A percentile compares a stretch with the other conserved stretches of the same genome.
phyloP scores from a whole-genome alignment of 2,797 vertebrate genomes.

The Alcedo quadribrachys region DNA sequence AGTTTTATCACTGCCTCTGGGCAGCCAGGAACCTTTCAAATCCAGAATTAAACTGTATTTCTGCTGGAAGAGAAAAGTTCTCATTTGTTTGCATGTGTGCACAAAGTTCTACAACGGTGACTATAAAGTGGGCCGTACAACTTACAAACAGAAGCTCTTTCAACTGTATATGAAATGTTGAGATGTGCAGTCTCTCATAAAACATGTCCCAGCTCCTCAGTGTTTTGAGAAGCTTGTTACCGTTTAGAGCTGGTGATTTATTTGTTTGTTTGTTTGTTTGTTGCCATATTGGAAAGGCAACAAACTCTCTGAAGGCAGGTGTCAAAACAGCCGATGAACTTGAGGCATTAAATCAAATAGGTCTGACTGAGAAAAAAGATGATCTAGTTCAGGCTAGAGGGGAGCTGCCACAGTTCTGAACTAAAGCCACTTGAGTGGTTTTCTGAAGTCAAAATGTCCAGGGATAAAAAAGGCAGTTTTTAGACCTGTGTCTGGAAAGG shows the following conservation, averaged over 20 bases:
- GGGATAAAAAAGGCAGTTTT: conserved; percentile 21
- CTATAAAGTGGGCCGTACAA: background rate
- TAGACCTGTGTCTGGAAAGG: background rate
- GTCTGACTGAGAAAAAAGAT: conserved; percentile 18
- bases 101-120: background rate
- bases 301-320: background rate
- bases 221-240: background rate
- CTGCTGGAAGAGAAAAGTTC: background rate
- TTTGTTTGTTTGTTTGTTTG: background rate
- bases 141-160: background rate
- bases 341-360: background rate
- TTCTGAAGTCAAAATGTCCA: conserved; percentile 19
- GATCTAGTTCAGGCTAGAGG: background rate
- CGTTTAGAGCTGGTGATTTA: background rate
- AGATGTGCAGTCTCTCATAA: background rate
- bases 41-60: conserved; percentile 8
- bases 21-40: conserved; percentile 27
- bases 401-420: background rate
- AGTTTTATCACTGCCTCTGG: conserved; percentile 24
- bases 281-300: background rate
- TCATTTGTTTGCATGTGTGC: background rate
- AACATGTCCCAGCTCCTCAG: background rate
- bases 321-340: background rate
- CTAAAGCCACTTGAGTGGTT: background rate
- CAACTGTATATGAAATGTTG: background rate